These are phyloP conservation scores for Marcusenius ussheri DNA, from an alignment of 2,113 vertebrate genomes.

Conservation along the genomic window DNA sequence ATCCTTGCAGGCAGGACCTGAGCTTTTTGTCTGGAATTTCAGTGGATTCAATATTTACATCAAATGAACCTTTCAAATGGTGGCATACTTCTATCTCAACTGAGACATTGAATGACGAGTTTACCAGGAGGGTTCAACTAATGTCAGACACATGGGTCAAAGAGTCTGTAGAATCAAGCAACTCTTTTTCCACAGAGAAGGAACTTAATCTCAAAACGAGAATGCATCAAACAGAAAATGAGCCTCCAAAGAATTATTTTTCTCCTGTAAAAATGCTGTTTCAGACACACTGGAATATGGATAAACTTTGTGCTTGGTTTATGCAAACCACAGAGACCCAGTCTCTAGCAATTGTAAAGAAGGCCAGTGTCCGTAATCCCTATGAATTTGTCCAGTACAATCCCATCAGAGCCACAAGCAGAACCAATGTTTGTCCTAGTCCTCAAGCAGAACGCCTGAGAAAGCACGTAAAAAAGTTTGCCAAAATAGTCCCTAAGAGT, in stretches of 20 bases:
- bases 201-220: slow-evolving; percentile 35
- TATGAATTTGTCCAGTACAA: slow-evolving; percentile 75
- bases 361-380: slow-evolving; percentile 78
- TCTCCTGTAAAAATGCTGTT: slow-evolving; percentile 86
- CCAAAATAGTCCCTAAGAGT: slow-evolving; percentile 80
- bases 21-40: slow-evolving; percentile 59
- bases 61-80: slow-evolving; percentile 73
- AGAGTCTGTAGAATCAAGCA: slow-evolving; percentile 56
- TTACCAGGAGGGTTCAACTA: slow-evolving; percentile 73
- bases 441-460: slow-evolving; percentile 72
- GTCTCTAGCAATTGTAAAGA: slow-evolving; percentile 83
- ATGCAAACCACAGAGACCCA: slow-evolving; percentile 98
- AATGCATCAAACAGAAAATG: slow-evolving; percentile 28
- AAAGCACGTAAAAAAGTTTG: slow-evolving; percentile 94
- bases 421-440: slow-evolving; percentile 62
- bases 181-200: slow-evolving; percentile 46
- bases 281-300: slow-evolving; percentile 78
- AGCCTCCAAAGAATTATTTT: slow-evolving; percentile 45
- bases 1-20: slow-evolving; percentile 43
- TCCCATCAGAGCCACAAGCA: slow-evolving; percentile 59
- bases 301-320: slow-evolving; percentile 86
- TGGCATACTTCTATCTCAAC: slow-evolving; percentile 77
- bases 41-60: slow-evolving; percentile 71
- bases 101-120: slow-evolving; percentile 72
- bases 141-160: slow-evolving; percentile 86